phyloP scores from a whole-genome alignment of 2,888 invertebrate genomes.

The Eurois occulta region DNA sequence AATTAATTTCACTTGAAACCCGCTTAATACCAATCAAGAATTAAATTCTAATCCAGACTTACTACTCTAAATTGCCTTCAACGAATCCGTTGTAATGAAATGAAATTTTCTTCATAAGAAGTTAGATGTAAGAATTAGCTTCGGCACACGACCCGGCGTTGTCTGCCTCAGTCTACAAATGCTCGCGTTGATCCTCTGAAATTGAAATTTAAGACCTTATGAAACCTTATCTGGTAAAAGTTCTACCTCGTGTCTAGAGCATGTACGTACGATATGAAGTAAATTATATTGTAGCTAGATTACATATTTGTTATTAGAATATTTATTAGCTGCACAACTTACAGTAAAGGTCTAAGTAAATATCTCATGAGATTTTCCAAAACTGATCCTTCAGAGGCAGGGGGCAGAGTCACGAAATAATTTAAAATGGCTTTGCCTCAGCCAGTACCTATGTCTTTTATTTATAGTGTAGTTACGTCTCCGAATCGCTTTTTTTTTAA shows the following conservation, averaged over 20 bases:
- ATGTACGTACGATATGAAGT: conserved; percentile 31
- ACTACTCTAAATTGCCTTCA: conserved; percentile 37
- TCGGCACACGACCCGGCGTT: conserved; percentile 71
- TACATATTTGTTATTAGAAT: conserved; percentile 15
- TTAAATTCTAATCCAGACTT: conserved; percentile 47
- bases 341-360: neutral
- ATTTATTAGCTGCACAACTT: conserved; percentile 10
- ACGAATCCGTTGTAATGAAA: conserved; percentile 65
- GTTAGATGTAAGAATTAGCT: conserved; percentile 74
- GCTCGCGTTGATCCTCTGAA: conserved; percentile 81
- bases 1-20: conserved; percentile 15
- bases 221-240: conserved; percentile 73
- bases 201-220: conserved; percentile 86
- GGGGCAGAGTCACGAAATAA: neutral
- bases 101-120: conserved; percentile 68
- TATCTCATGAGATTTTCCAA: neutral
- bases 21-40: conserved; percentile 25
- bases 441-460: neutral
- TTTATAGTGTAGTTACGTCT: neutral
- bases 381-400: neutral
- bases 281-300: conserved; percentile 6
- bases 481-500: no score
- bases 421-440: neutral
- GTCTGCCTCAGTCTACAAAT: conserved; percentile 73
- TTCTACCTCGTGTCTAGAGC: conserved; percentile 53